Conservation (phyloP, 2,113 vertebrate genomes). For the Phrynosoma blainvillii region DNA sequence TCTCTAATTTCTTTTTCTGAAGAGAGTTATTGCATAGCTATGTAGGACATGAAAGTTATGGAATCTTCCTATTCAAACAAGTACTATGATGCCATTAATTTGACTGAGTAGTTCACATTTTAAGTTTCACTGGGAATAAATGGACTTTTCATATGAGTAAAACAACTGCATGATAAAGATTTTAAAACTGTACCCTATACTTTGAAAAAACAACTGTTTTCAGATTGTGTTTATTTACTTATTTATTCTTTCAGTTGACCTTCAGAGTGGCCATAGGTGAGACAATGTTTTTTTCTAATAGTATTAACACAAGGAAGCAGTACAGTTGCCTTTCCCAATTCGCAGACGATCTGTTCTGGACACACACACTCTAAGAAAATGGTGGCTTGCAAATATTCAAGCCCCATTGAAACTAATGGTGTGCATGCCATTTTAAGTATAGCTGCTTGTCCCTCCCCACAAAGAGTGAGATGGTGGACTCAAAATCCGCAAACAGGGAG, state of each 20-base stretch:
- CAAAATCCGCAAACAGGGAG: no score
- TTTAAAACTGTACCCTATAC: constrained; percentile 36
- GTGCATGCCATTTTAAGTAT: no score
- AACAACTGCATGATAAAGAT: constrained; percentile 17
- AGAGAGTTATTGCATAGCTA: background rate
- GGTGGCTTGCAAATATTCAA: no score
- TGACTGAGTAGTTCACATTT: background rate
- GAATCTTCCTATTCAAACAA: constrained; percentile 35
- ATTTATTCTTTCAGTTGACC: constrained; percentile 47
- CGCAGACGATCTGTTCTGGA: no score
- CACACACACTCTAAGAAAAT: no score
- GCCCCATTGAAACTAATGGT: no score
- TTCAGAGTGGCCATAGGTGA: constrained; percentile 54
- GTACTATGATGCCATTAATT: constrained; percentile 9
- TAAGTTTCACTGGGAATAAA: constrained; percentile 10
- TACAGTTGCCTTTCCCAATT: background rate
- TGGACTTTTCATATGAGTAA: constrained; percentile 23
- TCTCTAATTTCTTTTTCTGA: background rate
- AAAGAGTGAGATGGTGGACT: no score
- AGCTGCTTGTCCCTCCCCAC: no score
- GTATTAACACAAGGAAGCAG: constrained; percentile 60
- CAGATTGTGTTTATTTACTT: constrained; percentile 35
- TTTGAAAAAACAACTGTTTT: constrained; percentile 48
- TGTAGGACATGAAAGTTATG: constrained; percentile 3
- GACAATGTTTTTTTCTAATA: constrained; percentile 59